Percentiles rank a stretch among this genome's conserved stretches.
These are phyloP conservation scores for Limnothrissa miodon DNA, from an alignment of 2,113 vertebrate genomes.

Conservation along the genomic window DNA sequence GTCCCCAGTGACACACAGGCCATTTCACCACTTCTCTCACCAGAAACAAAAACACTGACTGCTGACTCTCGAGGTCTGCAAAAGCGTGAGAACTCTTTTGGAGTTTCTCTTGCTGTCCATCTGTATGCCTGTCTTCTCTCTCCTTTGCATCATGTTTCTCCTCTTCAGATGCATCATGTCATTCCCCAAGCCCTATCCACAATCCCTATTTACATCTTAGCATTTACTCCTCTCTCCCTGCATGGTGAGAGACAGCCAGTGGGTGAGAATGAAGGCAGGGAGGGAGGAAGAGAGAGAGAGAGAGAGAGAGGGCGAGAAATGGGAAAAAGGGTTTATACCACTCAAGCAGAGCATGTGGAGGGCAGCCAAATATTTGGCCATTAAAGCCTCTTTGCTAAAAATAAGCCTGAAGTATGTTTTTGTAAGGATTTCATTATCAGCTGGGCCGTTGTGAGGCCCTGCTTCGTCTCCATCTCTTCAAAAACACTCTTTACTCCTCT, in stretches of 20 bases:
- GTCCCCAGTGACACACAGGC: slow-evolving; percentile 15
- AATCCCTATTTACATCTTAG: not conserved
- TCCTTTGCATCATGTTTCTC: not conserved
- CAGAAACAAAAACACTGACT: slow-evolving; percentile 13
- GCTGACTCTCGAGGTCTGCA: slow-evolving; percentile 6
- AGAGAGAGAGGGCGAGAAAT: not conserved
- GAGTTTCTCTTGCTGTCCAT: not conserved
- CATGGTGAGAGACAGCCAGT: not conserved
- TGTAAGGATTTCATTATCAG: slow-evolving; percentile 58
- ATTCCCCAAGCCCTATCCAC: not conserved
- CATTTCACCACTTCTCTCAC: slow-evolving; percentile 15
- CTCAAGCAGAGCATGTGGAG: slow-evolving; percentile 58
- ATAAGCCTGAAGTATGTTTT: slow-evolving; percentile 66
- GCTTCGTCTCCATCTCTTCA: slow-evolving; percentile 38
- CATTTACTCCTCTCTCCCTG: not conserved
- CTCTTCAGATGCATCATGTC: not conserved
- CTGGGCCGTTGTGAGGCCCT: slow-evolving; percentile 15
- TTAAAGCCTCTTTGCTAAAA: slow-evolving; percentile 53
- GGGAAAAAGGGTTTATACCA: slow-evolving; percentile 46
- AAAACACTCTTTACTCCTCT: slow-evolving; percentile 14
- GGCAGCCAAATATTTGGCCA: slow-evolving; percentile 60
- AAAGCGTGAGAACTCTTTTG: slow-evolving; percentile 12
- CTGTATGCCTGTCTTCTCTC: not conserved
- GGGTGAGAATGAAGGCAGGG: not conserved
- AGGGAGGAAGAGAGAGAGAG: not conserved